A percentile compares a stretch with the other conserved stretches of the same genome.
Evolutionary conservation across 2,797 vertebrate species (phyloP).

Genomic region (Acridotheres tristis): DNA sequence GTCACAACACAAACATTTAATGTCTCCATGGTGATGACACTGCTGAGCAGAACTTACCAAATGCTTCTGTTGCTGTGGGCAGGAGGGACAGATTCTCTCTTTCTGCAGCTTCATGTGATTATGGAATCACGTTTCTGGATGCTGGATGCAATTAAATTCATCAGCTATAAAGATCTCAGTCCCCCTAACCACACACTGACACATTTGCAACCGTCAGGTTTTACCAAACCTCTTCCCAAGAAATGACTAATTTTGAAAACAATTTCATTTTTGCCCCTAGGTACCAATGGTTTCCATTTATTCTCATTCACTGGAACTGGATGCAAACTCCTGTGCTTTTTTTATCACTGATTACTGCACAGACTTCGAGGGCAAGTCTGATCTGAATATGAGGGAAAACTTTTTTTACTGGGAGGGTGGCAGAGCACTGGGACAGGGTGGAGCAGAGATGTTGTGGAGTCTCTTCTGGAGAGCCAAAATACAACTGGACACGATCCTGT

Average conservation of each 20-base stretch:
- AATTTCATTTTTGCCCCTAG: not conserved
- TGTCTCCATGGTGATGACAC: not conserved
- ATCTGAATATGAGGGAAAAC: rapidly evolving
- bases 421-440: too few species aligned
- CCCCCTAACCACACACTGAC: not conserved
- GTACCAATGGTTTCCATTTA: not conserved
- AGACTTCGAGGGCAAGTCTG: not conserved
- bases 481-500: rapidly evolving
- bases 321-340: not conserved
- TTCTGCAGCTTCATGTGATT: not conserved
- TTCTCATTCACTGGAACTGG: not conserved
- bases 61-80: not conserved
- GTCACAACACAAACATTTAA: not conserved
- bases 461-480: not conserved
- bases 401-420: not conserved
- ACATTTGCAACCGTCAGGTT: not conserved
- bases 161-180: not conserved
- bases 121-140: not conserved
- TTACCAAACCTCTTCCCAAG: not conserved
- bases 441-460: rapidly evolving
- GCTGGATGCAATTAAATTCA: not conserved
- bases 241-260: not conserved
- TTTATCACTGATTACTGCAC: not conserved
- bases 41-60: not conserved
- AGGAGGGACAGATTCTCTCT: not conserved